A percentile compares a stretch with the other conserved stretches of the same genome.
Conservation (phyloP, 2,797 vertebrate species). For the Acanthurus leucopareius region DNA sequence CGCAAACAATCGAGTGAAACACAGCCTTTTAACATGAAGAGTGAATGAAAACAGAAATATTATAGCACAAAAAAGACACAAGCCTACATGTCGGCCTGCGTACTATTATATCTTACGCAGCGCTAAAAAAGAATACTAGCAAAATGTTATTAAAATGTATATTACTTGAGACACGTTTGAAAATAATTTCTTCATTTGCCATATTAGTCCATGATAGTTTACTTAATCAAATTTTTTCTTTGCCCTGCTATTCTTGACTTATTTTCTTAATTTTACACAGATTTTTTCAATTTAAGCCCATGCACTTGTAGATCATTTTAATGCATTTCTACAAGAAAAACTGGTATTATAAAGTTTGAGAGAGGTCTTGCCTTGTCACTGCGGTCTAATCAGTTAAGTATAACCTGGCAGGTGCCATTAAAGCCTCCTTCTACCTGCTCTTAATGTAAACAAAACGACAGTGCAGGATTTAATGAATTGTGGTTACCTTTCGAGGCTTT, state of each 20-base stretch:
- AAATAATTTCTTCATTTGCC: background rate
- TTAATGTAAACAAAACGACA: constrained; percentile 39
- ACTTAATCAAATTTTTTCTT: background rate
- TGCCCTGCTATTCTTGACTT: accelerated
- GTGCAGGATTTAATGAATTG: constrained; percentile 16
- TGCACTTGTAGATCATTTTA: background rate
- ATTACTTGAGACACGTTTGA: accelerated
- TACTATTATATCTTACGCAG: constrained; percentile 42
- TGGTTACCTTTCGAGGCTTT: constrained; percentile 92
- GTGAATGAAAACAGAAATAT: background rate
- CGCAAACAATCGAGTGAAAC: background rate
- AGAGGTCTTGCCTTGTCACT: constrained; percentile 6
- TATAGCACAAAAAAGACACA: background rate
- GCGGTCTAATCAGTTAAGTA: constrained; percentile 20
- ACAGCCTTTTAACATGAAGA: background rate
- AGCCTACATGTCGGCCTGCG: background rate
- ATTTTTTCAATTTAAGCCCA: background rate
- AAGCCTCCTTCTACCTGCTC: constrained; percentile 43
- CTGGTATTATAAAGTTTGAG: background rate
- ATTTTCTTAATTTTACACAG: constrained; percentile 18
- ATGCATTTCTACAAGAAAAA: background rate
- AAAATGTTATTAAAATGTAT: background rate
- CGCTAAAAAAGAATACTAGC: background rate
- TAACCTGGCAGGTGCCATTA: constrained; percentile 61
- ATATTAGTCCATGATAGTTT: background rate